These are phyloP conservation scores for Notolabrus celidotus DNA, from an alignment of 2,797 vertebrate genomes.

Conservation along the genomic window DNA sequence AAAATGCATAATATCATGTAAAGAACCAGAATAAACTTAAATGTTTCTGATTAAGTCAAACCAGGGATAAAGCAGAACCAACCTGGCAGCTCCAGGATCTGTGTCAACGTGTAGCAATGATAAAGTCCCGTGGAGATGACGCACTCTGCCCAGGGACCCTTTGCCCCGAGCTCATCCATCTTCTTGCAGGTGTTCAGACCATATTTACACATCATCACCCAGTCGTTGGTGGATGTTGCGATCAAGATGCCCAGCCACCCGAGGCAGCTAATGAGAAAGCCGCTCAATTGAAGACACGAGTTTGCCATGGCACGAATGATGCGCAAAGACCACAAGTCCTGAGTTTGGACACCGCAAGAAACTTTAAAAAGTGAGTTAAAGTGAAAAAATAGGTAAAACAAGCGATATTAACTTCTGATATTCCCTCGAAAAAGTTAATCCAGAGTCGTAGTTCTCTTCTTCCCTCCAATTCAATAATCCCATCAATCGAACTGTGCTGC, in stretches of 20 bases:
- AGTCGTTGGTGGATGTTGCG: slow-evolving; percentile 94
- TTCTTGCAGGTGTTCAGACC: slow-evolving; percentile 94
- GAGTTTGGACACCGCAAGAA: slow-evolving; percentile 7
- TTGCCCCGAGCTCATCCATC: slow-evolving; percentile 92
- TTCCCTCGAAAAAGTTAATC: slow-evolving; percentile 58
- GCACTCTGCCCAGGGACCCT: slow-evolving; percentile 96
- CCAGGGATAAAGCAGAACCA: slow-evolving; percentile 21
- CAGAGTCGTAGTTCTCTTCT: slow-evolving; percentile 38
- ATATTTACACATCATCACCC: slow-evolving; percentile 95
- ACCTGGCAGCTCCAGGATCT: slow-evolving; percentile 97
- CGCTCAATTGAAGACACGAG: slow-evolving; percentile 91
- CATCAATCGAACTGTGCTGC: slow-evolving; percentile 32
- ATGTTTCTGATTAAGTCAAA: neutral
- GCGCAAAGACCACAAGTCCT: slow-evolving; percentile 27
- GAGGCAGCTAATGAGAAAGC: slow-evolving; percentile 89
- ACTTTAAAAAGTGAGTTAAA: neutral
- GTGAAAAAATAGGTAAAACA: neutral
- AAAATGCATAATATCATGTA: too few relatives aligned
- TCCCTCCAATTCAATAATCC: slow-evolving; percentile 37
- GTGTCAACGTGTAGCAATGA: slow-evolving; percentile 92
- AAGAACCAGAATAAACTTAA: neutral
- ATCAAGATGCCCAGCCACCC: slow-evolving; percentile 95
- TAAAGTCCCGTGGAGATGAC: slow-evolving; percentile 93
- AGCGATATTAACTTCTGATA: slow-evolving; percentile 1
- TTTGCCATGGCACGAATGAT: slow-evolving; percentile 87